Base-by-base conservation (phyloP, 2,797 vertebrate genomes). In the Poeciliopsis infans region DNA sequence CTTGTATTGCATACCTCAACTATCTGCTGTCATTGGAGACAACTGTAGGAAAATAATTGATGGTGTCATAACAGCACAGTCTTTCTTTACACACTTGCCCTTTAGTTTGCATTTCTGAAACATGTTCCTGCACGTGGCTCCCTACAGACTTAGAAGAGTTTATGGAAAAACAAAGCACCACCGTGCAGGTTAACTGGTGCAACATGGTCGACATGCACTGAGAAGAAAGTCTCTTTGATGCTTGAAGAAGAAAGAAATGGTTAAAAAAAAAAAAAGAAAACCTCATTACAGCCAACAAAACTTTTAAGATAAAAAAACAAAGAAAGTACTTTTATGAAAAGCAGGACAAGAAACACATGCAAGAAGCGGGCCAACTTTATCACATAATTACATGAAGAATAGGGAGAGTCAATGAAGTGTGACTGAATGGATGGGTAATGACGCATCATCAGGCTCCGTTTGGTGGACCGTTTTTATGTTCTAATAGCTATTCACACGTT, bases 301-400 rank as follows among this genome's bases (percentile, higher is more conserved):
- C 16, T 0, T 3, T 18, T 2, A 11, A 31, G 72, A 69, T 66
- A 4, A 41, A 59, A 77, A 69, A 69, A n/a, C 20, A 25, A 57
- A 49, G 2, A 49, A 51, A 1, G 3, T 28, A 3, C 8, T 0
- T 59, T 25, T 0, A 64, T 55, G 12, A 71, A 36, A 74, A 81
- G 61, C 53, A 59, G 36, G 43, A 43, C 66, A 46, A 53, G n/a
- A 47, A 75, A 36, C 43, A 28, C 33, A 69, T 69, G 33, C 23
- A 66, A 57, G 69, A 79, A 10, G n/a, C 7, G 10, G 25, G 7
- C 23, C 12, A 61, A 53, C 64, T 75, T 46, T 57, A 75, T n/a
- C 8, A 13, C n/a, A 79, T 81, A 71, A 81, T 83, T 84, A 80
- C 76, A 88, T 78, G 71, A 85, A 85, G 79, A 83, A 90, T 46